A percentile compares a stretch with the other conserved stretches of the same genome.
phyloP scores from a whole-genome alignment of 1,140 invertebrate genomes.

The Pseudomyrmex sp. region DNA sequence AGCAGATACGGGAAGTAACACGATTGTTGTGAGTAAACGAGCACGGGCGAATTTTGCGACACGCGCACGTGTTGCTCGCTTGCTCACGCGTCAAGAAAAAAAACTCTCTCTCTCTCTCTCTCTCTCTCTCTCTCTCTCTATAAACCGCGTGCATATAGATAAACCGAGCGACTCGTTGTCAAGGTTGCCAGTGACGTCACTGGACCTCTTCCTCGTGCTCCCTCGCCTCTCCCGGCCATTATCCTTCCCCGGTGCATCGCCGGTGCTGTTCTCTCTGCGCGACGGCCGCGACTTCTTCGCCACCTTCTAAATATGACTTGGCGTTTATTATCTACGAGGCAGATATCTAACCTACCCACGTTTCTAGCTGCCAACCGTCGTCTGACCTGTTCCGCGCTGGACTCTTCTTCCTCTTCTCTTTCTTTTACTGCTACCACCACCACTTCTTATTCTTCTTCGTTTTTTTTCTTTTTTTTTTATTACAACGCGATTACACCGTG shows the following conservation, averaged over 20 bases:
- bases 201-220: slow-evolving; percentile 70
- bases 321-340: slow-evolving; percentile 64
- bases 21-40: background rate
- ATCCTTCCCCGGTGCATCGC: slow-evolving; percentile 26
- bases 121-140: slow-evolving; percentile 56
- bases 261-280: background rate
- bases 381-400: background rate
- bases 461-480: slow-evolving; percentile 20
- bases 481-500: slow-evolving; percentile 17
- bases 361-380: slow-evolving; percentile 29
- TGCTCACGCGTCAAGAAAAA: slow-evolving; percentile 59
- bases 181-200: slow-evolving; percentile 83
- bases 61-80: slow-evolving; percentile 13
- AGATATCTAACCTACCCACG: background rate
- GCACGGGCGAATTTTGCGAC: slow-evolving; percentile 54
- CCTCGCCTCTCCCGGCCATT: slow-evolving; percentile 54
- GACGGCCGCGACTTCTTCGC: slow-evolving; percentile 20
- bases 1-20: background rate
- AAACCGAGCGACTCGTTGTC: slow-evolving; percentile 79
- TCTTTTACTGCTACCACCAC: background rate
- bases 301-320: slow-evolving; percentile 72
- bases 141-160: slow-evolving; percentile 73
- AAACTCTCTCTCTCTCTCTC: slow-evolving; percentile 49
- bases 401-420: slow-evolving; percentile 18
- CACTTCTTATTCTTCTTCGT: slow-evolving; percentile 25